Percentiles rank a stretch among this genome's conserved stretches.
These are phyloP conservation scores for Nomada hirtipes DNA, from an alignment of 2,888 invertebrate genomes.

Conservation along the genomic window DNA sequence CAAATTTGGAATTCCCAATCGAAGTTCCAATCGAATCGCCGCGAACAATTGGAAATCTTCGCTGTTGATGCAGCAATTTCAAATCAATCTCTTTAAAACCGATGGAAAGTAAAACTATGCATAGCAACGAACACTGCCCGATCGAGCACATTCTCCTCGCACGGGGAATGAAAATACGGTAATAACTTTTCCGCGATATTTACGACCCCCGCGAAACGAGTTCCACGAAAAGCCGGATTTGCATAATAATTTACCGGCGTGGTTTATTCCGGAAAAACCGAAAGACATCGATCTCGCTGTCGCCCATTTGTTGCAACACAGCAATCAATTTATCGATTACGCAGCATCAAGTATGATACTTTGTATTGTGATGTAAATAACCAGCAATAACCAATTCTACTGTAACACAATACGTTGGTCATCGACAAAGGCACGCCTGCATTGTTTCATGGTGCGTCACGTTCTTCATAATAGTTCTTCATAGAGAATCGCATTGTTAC, in stretches of 20 bases:
- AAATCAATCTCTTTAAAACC: slow-evolving; percentile 4
- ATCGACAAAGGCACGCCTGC: slow-evolving; percentile 7
- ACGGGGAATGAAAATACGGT: slow-evolving; percentile 27
- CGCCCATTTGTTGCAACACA: neutral
- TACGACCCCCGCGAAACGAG: neutral
- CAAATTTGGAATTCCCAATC: too few relatives aligned
- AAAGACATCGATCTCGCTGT: neutral
- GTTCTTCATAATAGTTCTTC: slow-evolving; percentile 26
- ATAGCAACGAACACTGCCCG: slow-evolving; percentile 14
- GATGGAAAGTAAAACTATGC: slow-evolving; percentile 14
- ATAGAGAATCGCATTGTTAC: slow-evolving; percentile 15
- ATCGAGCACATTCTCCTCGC: neutral
- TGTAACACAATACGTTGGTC: slow-evolving; percentile 17
- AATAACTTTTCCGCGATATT: neutral
- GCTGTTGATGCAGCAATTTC: neutral
- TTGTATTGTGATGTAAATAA: slow-evolving; percentile 22
- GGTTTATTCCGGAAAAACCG: neutral
- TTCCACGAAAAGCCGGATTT: neutral
- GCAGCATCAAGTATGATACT: neutral
- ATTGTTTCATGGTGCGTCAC: slow-evolving; percentile 25
- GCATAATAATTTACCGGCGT: neutral
- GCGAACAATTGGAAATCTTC: neutral
- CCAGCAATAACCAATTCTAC: slow-evolving; percentile 29
- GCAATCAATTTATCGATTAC: slow-evolving; percentile 13
- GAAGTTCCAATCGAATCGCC: too few relatives aligned